phyloP scores from a whole-genome alignment of 2,113 vertebrate species.

The Halcyon senegalensis region DNA sequence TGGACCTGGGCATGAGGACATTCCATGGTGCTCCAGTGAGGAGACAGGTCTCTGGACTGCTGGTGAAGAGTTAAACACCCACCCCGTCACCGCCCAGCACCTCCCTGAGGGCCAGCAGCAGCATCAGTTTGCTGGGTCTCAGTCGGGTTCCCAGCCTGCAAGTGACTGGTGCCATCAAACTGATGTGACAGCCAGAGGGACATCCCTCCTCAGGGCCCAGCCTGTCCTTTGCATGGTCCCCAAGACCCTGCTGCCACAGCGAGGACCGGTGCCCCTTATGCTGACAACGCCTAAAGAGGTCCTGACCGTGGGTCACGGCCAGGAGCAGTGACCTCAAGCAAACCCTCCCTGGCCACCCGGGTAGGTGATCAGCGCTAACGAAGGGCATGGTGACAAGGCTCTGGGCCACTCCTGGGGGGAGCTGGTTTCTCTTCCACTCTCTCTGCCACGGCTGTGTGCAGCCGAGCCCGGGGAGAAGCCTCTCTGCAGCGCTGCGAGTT shows the following conservation, averaged over 20 bases:
- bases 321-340: neutral
- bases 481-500: neutral
- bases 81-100: neutral
- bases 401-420: neutral
- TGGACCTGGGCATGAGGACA: neutral
- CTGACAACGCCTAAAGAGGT: neutral
- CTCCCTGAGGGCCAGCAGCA: rapidly evolving
- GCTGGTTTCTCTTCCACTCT: neutral
- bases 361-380: rapidly evolving
- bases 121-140: neutral
- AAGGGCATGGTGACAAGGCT: neutral
- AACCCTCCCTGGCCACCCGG: rapidly evolving
- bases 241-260: rapidly evolving
- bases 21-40: neutral
- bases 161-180: neutral
- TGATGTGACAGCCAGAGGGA: neutral
- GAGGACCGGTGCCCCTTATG: rapidly evolving
- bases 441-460: rapidly evolving
- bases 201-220: neutral
- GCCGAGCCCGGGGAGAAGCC: neutral
- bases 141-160: neutral
- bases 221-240: neutral
- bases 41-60: neutral
- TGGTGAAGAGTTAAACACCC: neutral
- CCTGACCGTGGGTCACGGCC: neutral